Conservation (phyloP, 2,797 vertebrate species). For the Pipistrellus pygmaeus region DNA sequence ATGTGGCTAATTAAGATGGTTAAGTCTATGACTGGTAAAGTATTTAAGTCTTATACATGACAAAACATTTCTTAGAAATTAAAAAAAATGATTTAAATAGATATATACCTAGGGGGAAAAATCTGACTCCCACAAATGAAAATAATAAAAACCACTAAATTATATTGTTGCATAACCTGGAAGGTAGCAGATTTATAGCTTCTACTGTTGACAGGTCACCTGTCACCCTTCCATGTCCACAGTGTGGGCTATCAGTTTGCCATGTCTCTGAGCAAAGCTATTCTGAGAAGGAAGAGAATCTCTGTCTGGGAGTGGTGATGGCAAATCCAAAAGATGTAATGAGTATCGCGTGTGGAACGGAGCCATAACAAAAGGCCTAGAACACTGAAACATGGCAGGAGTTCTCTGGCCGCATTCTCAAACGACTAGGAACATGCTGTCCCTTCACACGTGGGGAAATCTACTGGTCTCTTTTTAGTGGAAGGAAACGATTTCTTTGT, state of each 20-base stretch:
- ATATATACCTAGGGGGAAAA: background rate
- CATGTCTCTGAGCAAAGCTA: background rate
- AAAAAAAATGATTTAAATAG: background rate
- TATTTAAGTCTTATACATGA: background rate
- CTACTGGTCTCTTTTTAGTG: background rate
- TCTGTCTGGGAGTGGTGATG: background rate
- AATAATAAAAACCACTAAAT: slow-evolving; percentile 28
- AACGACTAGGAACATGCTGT: background rate
- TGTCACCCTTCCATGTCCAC: background rate
- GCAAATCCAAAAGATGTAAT: background rate
- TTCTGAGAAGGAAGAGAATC: slow-evolving; percentile 1
- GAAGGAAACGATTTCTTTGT: slow-evolving; percentile 1
- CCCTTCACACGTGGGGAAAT: background rate
- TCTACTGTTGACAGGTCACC: background rate
- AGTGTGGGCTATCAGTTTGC: background rate
- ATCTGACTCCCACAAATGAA: background rate
- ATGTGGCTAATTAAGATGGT: slow-evolving; percentile 38
- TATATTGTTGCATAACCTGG: background rate
- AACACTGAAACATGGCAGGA: background rate
- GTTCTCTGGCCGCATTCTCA: background rate
- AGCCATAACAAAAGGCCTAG: background rate
- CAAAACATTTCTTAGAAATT: slow-evolving; percentile 15
- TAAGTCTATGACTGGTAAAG: background rate
- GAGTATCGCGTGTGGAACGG: background rate
- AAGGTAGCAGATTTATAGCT: slow-evolving; percentile 20